Base-by-base conservation (phyloP, 2,113 vertebrate species). In the Erpornis zantholeuca region DNA sequence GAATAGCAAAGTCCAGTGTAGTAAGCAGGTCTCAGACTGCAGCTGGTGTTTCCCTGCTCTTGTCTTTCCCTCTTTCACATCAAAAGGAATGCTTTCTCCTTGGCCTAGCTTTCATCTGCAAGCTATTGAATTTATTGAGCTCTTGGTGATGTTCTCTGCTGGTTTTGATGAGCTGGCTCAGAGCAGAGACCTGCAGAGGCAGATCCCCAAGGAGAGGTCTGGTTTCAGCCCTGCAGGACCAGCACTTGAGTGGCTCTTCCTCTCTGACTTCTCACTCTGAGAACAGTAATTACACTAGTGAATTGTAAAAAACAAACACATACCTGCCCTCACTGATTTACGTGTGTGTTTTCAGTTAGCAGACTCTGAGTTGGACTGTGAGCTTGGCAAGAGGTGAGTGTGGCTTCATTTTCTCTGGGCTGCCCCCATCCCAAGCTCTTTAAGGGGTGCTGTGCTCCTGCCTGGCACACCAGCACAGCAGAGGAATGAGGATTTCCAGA, bases 311-410 rank as follows among this genome's bases (percentile, higher is more conserved):
- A 61, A 2, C 3, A 23, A 66, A 25, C 18, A 8, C 5, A 1
- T 63, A 15, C 29, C 66, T 94, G 52, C 24, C 31, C n/a, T 86
- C 23, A 88, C 72, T 92, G 88, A 88, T 79, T 95, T 36, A 35
- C 24, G 1, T 27, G 25, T 96, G 66, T 97, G 73, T 95, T 96
- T 95, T 96, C 92, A 96, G 95, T 33, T 86, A 59, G 95, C 94
- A 96, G 96, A n/a, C 50, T 80, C 92, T 2, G 92, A 49, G 45
- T 57, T 7, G 2, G 73, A 82, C 70, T 96, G 96, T 47, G 84
- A 94, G 78, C 70, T 64, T 27, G 91, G 75, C 1, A 12, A 96
- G 56, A 93, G 83, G 95, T 96, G 92, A 97, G 96, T 94, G 84
- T 40, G 68, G 25, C 42, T 60, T 35, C 1, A 0, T 70, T 75